Base-by-base conservation (phyloP, 2,797 vertebrate genomes). In the Manis crassicaudata region DNA sequence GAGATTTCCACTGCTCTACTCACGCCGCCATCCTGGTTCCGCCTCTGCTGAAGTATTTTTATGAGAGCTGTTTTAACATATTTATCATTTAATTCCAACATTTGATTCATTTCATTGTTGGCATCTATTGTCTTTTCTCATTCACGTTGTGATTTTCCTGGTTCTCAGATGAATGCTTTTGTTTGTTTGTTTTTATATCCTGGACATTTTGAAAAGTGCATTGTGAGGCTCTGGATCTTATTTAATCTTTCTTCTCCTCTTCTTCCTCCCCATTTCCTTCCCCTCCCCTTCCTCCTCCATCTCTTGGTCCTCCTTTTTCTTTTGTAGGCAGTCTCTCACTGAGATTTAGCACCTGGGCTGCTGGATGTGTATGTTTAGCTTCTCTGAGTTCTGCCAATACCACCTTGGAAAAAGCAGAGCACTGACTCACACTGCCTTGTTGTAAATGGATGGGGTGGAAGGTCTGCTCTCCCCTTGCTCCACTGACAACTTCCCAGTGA, bases 81-180 rank as follows among this genome's bases (percentile, higher is more conserved):
- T 56, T 70, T 90, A 67, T 92, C 65, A 84, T 46, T 58, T 87
- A 60, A 94, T 65, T 90, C 32, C 50, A 92, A 60, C 37, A 65
- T 83, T 62, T 62, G 84, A 16, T 83, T 92, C 21, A 63, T 58
- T 54, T 97, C 12, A 56, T 18, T 35, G 50, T 92, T 93, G 70
- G 50, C 5, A 56, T 77, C 50, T 88, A 21, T 80, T 70, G 52
- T 37, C 52, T 76, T 77, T 82, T 82, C 56, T 92, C 85, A 92
- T 21, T 60, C 10, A 52, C 82, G 40, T 50, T 92, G 54, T 88
- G 10, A 81, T 92, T 87, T 94, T 92, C 56, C 76, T 87, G 43
- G 63, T 83, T 79, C 40, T 73, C 73, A 21, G 50, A 37, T 62
- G 68, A 92, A 13, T 75, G 10, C 50, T 67, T 60, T 50, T 40